A percentile compares a stretch with the other conserved stretches of the same genome.
phyloP scores from a whole-genome alignment of 2,797 vertebrate genomes.

The Setipinna tenuifilis region DNA sequence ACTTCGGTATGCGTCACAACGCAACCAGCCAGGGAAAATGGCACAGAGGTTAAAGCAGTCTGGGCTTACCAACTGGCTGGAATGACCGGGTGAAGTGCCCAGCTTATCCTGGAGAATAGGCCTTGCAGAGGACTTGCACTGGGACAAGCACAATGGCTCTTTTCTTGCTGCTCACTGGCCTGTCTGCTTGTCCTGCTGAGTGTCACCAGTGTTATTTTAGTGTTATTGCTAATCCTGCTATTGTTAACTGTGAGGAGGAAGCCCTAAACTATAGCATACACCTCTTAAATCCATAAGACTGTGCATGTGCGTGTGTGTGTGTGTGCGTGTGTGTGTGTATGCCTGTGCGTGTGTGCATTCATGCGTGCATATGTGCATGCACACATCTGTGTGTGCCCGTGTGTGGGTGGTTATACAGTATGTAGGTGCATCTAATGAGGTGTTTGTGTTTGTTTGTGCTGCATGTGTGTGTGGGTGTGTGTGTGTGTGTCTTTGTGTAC shows the following conservation, averaged over 20 bases:
- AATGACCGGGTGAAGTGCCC: background rate
- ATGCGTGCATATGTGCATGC: background rate
- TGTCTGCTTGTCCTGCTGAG: conserved; percentile 43
- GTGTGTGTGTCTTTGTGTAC: background rate
- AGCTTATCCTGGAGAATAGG: background rate
- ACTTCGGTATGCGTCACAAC: background rate
- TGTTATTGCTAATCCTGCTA: conserved; percentile 66
- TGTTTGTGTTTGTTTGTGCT: background rate
- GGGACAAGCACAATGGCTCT: conserved; percentile 63
- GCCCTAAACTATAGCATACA: background rate
- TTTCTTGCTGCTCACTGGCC: conserved; percentile 64
- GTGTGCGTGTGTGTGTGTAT: background rate
- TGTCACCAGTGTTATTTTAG: conserved; percentile 68
- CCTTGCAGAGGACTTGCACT: background rate
- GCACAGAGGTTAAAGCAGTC: background rate
- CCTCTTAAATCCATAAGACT: conserved; percentile 39
- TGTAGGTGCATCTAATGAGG: background rate
- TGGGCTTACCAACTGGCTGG: background rate
- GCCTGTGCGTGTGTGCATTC: conserved; percentile 25
- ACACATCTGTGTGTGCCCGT: background rate
- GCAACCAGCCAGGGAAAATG: background rate
- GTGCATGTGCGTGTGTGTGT: conserved; percentile 28
- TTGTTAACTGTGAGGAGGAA: conserved; percentile 33
- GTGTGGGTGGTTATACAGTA: background rate
- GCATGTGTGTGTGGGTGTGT: background rate